Evolutionary conservation across 2,113 vertebrate genomes (phyloP).

Genomic region (Bolborhynchus lineola): DNA sequence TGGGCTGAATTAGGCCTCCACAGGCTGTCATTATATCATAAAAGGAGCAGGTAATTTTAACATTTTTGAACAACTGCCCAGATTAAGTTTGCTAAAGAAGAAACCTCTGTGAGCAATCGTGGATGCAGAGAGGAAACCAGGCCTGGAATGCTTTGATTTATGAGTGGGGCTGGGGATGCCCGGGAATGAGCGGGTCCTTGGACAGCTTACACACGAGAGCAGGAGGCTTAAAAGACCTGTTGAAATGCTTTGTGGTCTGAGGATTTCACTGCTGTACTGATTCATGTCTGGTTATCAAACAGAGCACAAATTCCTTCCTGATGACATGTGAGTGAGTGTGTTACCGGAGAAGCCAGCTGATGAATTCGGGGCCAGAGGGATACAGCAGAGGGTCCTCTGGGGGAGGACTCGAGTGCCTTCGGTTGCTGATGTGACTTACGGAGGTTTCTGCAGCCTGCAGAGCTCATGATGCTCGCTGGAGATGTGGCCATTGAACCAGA

Average conservation of each 20-base stretch:
- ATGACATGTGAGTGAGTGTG: not conserved
- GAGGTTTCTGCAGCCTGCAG: not conserved
- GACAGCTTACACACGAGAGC: not conserved
- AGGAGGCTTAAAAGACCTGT: constrained; percentile 3
- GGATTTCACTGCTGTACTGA: not conserved
- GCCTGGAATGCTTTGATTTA: constrained; percentile 51
- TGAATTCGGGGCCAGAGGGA: not conserved
- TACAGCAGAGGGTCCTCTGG: not conserved
- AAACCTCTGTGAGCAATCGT: not conserved
- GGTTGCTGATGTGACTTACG: not conserved
- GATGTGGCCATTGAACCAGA: not conserved
- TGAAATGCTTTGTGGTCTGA: not conserved
- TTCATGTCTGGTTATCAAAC: not conserved
- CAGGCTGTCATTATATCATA: not conserved
- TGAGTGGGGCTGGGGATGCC: constrained; percentile 1
- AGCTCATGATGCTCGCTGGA: not conserved
- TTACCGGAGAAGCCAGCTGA: not conserved
- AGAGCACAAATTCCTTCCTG: constrained; percentile 35
- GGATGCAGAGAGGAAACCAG: not conserved
- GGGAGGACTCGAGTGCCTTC: not conserved
- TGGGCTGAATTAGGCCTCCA: constrained; percentile 39
- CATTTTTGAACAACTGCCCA: constrained; percentile 58
- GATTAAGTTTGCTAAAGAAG: not conserved
- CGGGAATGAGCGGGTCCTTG: not conserved
- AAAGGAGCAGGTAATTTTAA: constrained; percentile 51